Evolutionary conservation across 2,797 vertebrate species (phyloP), one percentile per base, ranked within the genome.

Genomic region (Pangasius macronema): DNA sequence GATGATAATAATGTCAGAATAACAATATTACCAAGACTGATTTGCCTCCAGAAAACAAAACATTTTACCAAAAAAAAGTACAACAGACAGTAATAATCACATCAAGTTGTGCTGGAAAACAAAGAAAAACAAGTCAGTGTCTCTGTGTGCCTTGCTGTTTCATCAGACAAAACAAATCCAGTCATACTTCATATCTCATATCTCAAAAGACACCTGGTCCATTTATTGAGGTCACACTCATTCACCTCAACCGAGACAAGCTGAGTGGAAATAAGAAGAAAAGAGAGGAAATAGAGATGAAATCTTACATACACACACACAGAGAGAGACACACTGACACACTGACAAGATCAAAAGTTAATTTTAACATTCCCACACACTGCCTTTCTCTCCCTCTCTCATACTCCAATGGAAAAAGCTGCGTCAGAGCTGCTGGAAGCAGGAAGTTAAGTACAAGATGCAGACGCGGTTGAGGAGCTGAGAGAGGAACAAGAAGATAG

Each of bases 261-360:
- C 49, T 24, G 51, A 51, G 85, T 81, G 16, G 73, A 86, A 75
- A 65, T n/a, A 63, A 85, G 72, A 85, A 68, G 55, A 68, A 84
- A 72, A 67, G 57, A 51, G 63, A 53, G 68, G 84, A 85, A 86
- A 55, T 27, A 73, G 49, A 42, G 72, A 91, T 89, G 88, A 77
- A 90, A 92, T 91, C 89, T 76, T 55, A 90, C 86, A 86, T 73
- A 82, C 80, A 76, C 75, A 70, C 83, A 67, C 42, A n/a, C n/a
- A n/a, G n/a, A n/a, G n/a, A 42, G 57, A 87, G 83, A 83, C 86
- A 85, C 67, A 36, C 30, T 73, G 42, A 85, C 76, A 39, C 75
- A 63, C 42, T 65, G 61, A 86, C 61, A 36, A 65, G 73, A 73
- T 89, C 57, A 83, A 82, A 1, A 24, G 73, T 70, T 86, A 85